Percentiles rank a stretch among this genome's conserved stretches.
These are phyloP conservation scores for Nanorana parkeri DNA, from an alignment of 2,113 vertebrate genomes.

Conservation along the genomic window DNA sequence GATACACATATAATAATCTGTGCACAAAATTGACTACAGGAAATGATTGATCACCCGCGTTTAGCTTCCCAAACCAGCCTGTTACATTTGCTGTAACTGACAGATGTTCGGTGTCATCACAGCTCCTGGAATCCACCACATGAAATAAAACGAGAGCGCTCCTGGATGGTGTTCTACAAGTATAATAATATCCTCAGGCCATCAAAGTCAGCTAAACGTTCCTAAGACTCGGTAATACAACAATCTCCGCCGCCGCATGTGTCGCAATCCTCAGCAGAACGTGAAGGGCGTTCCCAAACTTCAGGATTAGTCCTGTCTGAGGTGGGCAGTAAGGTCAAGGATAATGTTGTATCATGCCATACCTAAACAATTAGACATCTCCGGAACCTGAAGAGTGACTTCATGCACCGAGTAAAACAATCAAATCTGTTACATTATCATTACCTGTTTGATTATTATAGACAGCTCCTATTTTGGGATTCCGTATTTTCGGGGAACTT, in stretches of 20 bases:
- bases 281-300: slow-evolving; percentile 16
- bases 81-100: no score
- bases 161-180: slow-evolving; percentile 23
- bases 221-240: slow-evolving; percentile 21
- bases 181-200: slow-evolving; percentile 31
- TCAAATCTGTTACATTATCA: no score
- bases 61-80: no score
- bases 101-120: neutral
- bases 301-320: slow-evolving; percentile 34
- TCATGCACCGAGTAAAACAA: no score
- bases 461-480: no score
- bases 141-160: slow-evolving; percentile 23
- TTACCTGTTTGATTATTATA: no score
- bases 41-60: no score
- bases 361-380: neutral
- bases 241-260: slow-evolving; percentile 11
- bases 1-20: no score
- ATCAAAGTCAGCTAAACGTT: slow-evolving; percentile 4
- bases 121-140: neutral
- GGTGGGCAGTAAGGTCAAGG: slow-evolving; percentile 36
- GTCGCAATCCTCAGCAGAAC: slow-evolving; percentile 38
- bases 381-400: no score
- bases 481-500: no score
- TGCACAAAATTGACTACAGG: no score
- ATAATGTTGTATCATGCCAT: slow-evolving; percentile 29